phyloP scores from a whole-genome alignment of 2,113 vertebrate species.

The Pelusios castaneus region DNA sequence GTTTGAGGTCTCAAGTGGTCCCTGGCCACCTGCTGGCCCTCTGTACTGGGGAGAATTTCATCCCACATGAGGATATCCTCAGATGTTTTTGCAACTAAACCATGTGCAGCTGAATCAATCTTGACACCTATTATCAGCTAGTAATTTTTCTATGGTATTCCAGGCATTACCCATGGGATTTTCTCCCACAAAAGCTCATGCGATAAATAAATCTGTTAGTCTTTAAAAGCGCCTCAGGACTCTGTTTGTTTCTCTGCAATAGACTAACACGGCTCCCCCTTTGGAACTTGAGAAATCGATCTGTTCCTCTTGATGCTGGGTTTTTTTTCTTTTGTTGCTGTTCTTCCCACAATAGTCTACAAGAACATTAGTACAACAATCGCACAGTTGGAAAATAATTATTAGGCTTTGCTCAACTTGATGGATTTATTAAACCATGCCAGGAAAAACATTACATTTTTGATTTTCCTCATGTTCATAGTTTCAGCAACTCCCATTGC shows the following conservation, averaged over 20 bases:
- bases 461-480: neutral
- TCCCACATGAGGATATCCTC: too few relatives aligned
- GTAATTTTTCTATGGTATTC: neutral
- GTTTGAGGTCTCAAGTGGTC: too few relatives aligned
- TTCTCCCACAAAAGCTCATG: too few relatives aligned
- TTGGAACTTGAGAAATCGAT: too few relatives aligned
- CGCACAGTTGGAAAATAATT: neutral
- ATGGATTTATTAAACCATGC: constrained; percentile 35
- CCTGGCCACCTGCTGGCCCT: too few relatives aligned
- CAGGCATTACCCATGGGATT: neutral
- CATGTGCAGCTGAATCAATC: neutral
- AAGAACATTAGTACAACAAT: neutral
- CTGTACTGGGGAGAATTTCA: too few relatives aligned
- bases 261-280: too few relatives aligned
- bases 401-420: constrained; percentile 46
- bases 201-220: too few relatives aligned
- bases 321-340: neutral
- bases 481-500: neutral
- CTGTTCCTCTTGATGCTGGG: neutral
- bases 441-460: constrained; percentile 7
- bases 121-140: neutral
- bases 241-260: too few relatives aligned
- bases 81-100: too few relatives aligned
- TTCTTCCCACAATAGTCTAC: neutral
- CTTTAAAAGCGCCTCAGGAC: too few relatives aligned